phyloP scores from a whole-genome alignment of 2,888 invertebrate genomes.

The Cosmia pyralina region DNA sequence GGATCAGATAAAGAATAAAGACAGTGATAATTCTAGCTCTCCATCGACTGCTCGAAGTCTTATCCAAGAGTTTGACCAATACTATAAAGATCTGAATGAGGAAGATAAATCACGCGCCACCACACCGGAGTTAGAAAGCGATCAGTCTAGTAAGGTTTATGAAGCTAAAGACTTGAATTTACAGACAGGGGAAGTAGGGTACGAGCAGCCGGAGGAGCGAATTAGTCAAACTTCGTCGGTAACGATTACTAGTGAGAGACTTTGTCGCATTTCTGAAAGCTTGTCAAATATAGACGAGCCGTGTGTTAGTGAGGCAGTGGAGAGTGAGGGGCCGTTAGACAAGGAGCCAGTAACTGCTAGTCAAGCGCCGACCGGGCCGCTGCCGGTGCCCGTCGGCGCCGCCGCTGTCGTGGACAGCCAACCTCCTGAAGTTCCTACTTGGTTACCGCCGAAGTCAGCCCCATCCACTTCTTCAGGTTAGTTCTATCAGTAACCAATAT shows the following conservation, averaged over 20 bases:
- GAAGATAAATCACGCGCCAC: slow-evolving; percentile 67
- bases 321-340: slow-evolving; percentile 24
- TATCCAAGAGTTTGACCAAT: slow-evolving; percentile 85
- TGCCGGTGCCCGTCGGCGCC: slow-evolving; percentile 81
- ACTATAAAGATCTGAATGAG: slow-evolving; percentile 79
- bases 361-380: slow-evolving; percentile 74
- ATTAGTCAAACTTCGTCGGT: slow-evolving; percentile 45
- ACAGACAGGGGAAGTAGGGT: slow-evolving; percentile 36
- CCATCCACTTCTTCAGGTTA: slow-evolving; percentile 68
- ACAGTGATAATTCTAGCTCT: slow-evolving; percentile 75
- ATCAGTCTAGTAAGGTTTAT: slow-evolving; percentile 45
- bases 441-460: slow-evolving; percentile 63
- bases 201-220: slow-evolving; percentile 36
- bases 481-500: neutral
- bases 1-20: slow-evolving; percentile 78
- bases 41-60: slow-evolving; percentile 86
- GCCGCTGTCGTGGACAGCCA: slow-evolving; percentile 67
- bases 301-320: slow-evolving; percentile 45
- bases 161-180: slow-evolving; percentile 63
- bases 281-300: slow-evolving; percentile 11
- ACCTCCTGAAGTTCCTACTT: slow-evolving; percentile 62
- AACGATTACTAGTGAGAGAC: slow-evolving; percentile 41
- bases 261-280: slow-evolving; percentile 7
- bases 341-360: slow-evolving; percentile 48
- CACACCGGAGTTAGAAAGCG: slow-evolving; percentile 59